Conservation (phyloP, 2,113 vertebrate species). For the Upupa epops region DNA sequence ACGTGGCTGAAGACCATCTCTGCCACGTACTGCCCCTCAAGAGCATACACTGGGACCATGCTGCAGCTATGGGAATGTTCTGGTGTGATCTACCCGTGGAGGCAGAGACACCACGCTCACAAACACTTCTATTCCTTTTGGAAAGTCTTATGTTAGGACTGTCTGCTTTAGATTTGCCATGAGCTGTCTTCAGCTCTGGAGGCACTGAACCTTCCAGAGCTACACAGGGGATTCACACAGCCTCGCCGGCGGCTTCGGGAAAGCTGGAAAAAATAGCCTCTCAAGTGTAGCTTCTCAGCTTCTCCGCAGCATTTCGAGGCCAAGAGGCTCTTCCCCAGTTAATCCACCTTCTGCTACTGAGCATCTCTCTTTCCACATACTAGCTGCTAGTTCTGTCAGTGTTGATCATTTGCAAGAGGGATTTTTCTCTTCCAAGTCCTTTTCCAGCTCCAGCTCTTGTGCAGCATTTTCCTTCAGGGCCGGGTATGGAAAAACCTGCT, state of each 20-base stretch:
- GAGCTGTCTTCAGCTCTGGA: background rate
- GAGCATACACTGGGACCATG: background rate
- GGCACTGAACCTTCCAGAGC: background rate
- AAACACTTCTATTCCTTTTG: background rate
- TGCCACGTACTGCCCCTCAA: background rate
- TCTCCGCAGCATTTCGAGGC: background rate
- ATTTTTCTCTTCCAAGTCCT: slow-evolving; percentile 9
- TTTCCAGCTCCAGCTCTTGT: background rate
- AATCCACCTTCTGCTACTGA: background rate
- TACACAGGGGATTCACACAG: background rate
- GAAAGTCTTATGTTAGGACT: background rate
- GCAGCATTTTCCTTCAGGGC: background rate
- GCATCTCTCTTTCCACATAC: background rate
- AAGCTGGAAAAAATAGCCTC: background rate
- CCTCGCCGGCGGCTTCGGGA: background rate
- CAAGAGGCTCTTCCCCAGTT: background rate
- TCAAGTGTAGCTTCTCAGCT: background rate
- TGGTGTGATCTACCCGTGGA: background rate
- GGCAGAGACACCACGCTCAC: background rate
- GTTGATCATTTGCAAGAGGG: background rate
- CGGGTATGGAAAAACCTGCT: background rate
- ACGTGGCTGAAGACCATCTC: fast-evolving
- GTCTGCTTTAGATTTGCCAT: background rate
- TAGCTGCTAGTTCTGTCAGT: background rate
- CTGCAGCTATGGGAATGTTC: background rate